Evolutionary conservation across 2,888 invertebrate species (phyloP), one percentile per base, ranked within the genome.

Genomic region (Spodoptera picta): DNA sequence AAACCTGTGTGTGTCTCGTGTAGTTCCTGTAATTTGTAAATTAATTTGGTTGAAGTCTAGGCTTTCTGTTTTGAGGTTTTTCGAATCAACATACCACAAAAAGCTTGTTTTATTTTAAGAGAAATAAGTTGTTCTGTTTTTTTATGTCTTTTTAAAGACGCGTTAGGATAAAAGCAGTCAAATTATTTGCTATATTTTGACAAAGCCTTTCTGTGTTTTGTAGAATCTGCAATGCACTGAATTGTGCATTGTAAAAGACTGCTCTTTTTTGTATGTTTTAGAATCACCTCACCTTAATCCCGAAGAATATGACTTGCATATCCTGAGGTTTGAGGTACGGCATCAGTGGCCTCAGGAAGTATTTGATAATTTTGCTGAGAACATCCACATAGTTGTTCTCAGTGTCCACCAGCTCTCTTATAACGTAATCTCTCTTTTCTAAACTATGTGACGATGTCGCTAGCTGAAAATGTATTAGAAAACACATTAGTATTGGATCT

Each of bases 321-420:
- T 98, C 98, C 63, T 97, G 97, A 14, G 96, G 95, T 73, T 96
- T 96, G 81, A 99, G 93, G 73, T 96, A 94, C 53, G 95, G 95
- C 61, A 95, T 95, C 73, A 99, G 93, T 3, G 98, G 98, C 80
- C 96, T 95, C 92, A 98, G 96, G 86, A 98, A 98, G 88, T 97
- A 96, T 78, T 96, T 96, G 78, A 97, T 96, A 54, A 98, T 95
- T 92, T 98, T 98, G 84, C 96, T 96, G 57, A 99, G 95, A 11
- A 99, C 99, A 84, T 98, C 98, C 53, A 99, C 97, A 88, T 99
- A 99, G 91, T 99, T 99, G 83, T 97, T 97, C 92, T 99, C 99
- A 0, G 99, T 99, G 89, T 99, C 99, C 45, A 99, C 96, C 60
- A 99, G 95, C 90, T 99, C 99, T 73, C 97, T 96, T 83, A 98